phyloP scores from a whole-genome alignment of 2,113 vertebrate species.

The Odocoileus hemionus region DNA sequence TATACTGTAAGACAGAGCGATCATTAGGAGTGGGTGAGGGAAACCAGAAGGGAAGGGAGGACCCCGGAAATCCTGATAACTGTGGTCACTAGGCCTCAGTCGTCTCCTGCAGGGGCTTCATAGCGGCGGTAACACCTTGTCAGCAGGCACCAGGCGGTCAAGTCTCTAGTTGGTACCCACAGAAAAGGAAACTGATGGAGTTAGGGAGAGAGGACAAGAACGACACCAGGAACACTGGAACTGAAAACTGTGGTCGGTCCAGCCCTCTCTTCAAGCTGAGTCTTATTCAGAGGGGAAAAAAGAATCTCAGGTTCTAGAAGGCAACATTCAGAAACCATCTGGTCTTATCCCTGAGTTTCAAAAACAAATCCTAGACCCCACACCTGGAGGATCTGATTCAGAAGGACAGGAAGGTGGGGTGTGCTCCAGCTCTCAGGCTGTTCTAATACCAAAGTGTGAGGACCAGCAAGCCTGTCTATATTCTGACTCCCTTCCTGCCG shows the following conservation, averaged over 20 bases:
- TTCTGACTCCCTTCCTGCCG: neutral
- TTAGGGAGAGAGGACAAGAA: neutral
- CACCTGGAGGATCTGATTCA: neutral
- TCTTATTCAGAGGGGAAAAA: neutral
- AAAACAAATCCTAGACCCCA: neutral
- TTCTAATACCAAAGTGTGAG: neutral
- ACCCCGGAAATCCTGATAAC: neutral
- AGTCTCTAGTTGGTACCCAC: neutral
- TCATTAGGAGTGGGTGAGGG: neutral
- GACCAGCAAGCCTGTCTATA: neutral
- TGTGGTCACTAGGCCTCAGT: neutral
- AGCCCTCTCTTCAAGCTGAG: neutral
- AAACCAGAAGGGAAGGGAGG: neutral
- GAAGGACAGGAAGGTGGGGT: neutral
- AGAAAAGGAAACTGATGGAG: neutral
- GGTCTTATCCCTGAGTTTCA: neutral
- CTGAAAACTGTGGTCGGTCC: neutral
- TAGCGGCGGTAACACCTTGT: neutral
- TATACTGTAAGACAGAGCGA: conserved; percentile 67
- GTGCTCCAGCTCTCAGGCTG: neutral
- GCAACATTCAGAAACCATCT: neutral
- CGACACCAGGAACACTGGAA: neutral
- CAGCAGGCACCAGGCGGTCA: neutral
- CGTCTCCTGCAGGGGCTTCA: neutral
- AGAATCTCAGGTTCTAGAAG: neutral